A percentile compares a stretch with the other conserved stretches of the same genome.
These are phyloP conservation scores for Liparis tanakae DNA, from an alignment of 2,797 vertebrate species.

Conservation along the genomic window DNA sequence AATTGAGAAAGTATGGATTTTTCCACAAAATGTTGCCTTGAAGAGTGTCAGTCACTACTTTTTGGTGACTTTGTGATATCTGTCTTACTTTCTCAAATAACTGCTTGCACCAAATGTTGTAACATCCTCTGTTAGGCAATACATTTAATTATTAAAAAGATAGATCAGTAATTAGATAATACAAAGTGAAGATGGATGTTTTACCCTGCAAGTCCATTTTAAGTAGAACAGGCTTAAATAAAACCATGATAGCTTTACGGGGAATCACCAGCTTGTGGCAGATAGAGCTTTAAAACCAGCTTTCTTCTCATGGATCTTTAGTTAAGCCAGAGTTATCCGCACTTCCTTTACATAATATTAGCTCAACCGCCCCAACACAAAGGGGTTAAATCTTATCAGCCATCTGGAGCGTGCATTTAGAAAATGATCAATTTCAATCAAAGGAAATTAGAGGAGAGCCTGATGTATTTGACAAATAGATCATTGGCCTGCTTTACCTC, in stretches of 20 bases:
- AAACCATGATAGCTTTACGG: conserved; percentile 49
- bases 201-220: conserved; percentile 15
- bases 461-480: conserved; percentile 87
- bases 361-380: conserved; percentile 74
- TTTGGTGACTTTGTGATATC: not conserved
- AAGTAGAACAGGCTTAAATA: conserved; percentile 47
- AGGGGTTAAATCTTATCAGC: conserved; percentile 84
- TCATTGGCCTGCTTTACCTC: conserved; percentile 85
- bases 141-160: not conserved
- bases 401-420: conserved; percentile 85
- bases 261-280: conserved; percentile 58
- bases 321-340: conserved; percentile 79
- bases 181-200: conserved; percentile 13
- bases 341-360: conserved; percentile 83
- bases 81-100: not conserved
- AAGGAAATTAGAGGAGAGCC: conserved; percentile 83
- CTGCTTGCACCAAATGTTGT: not conserved
- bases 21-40: too few relatives aligned
- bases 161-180: conserved; percentile 17
- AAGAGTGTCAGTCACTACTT: not conserved
- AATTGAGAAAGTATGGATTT: not conserved
- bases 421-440: conserved; percentile 88
- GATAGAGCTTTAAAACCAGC: conserved; percentile 72
- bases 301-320: conserved; percentile 69
- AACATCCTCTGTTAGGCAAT: not conserved